Evolutionary conservation across 2,113 vertebrate species (phyloP).

Genomic region (Pleuronectes platessa): DNA sequence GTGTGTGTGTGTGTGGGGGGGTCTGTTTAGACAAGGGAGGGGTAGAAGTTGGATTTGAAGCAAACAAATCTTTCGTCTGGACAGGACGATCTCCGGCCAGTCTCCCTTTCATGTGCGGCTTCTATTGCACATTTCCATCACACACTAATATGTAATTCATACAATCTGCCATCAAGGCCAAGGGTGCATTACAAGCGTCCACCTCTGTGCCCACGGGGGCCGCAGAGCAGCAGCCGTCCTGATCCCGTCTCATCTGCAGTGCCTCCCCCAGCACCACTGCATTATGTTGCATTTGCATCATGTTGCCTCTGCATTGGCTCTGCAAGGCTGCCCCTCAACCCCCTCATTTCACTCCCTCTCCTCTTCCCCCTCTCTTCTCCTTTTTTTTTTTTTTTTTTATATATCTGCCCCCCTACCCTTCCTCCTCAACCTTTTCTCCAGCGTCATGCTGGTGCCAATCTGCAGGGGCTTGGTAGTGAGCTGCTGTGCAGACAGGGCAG

Average conservation of each 20-base stretch:
- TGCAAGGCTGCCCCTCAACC: conserved; percentile 47
- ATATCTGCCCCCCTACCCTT: neutral
- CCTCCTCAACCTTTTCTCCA: conserved; percentile 13
- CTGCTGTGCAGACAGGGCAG: conserved; percentile 10
- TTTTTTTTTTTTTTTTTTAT: too few species aligned
- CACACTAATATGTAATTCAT: conserved; percentile 25
- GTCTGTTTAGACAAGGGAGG: neutral
- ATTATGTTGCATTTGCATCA: conserved; percentile 80
- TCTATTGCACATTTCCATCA: conserved; percentile 40
- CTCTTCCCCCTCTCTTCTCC: too few species aligned
- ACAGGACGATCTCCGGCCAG: neutral
- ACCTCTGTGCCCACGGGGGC: neutral
- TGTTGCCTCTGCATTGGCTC: conserved; percentile 79
- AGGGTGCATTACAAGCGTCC: conserved; percentile 26
- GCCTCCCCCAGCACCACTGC: conserved; percentile 66
- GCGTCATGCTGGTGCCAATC: conserved; percentile 36
- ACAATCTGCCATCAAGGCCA: conserved; percentile 33
- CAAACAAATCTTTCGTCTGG: conserved; percentile 30
- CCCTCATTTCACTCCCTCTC: neutral
- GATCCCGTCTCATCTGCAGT: conserved; percentile 62
- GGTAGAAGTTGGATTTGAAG: conserved; percentile 16
- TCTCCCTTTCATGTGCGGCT: conserved; percentile 42
- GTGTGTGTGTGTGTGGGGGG: neutral
- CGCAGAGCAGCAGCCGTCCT: conserved; percentile 39
- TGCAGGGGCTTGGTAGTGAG: conserved; percentile 39